Base-by-base conservation (phyloP, 2,113 vertebrate species). In the Centropristis striata region DNA sequence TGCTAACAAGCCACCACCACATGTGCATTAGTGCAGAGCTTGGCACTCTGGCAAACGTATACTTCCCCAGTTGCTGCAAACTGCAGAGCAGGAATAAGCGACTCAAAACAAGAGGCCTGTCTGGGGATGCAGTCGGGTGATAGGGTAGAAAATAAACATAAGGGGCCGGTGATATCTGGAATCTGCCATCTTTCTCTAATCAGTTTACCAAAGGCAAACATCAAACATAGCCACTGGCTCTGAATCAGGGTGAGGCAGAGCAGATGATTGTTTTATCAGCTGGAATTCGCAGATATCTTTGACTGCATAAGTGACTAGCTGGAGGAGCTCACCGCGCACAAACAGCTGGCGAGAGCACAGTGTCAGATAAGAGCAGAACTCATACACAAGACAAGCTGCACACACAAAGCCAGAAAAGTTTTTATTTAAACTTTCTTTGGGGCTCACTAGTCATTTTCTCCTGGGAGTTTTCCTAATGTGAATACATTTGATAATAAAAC, bases 191-290 rank as follows among this genome's bases (percentile, higher is more conserved):
- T 92, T 91, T 86, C 86, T 91, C 82, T 89, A 92, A 94, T 94
- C 93, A 90, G 84, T 83, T 92, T 78, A 86, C 75, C 75, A 71
- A 87, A 82, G 68, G 71, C 86, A 82, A 90, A 94, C 91, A 92
- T 92, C 89, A 92, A 93, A 93, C 71, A 42, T 55, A 37, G 76
- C 73, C 76, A 53, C 81, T 89, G 89, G 89, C 91, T 59, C 50
- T 60, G 71, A 75, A 89, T 88, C 87, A 90, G 89, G 79, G 80
- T 60, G 84, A 90, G 86, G 84, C 83, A 77, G 68, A 85, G 88
- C 80, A 74, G 81, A 84, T 88, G 92, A 93, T 92, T 86, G 91
- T 86, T 94, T 93, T 94, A 94, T 95, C 94, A 88, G 90, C 88
- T 89, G 93, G 88, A 93, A 92, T 93, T 90, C 25, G 65, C 58